Evolutionary conservation across 2,797 vertebrate species (phyloP).

Genomic region (Epinephelus coioides): DNA sequence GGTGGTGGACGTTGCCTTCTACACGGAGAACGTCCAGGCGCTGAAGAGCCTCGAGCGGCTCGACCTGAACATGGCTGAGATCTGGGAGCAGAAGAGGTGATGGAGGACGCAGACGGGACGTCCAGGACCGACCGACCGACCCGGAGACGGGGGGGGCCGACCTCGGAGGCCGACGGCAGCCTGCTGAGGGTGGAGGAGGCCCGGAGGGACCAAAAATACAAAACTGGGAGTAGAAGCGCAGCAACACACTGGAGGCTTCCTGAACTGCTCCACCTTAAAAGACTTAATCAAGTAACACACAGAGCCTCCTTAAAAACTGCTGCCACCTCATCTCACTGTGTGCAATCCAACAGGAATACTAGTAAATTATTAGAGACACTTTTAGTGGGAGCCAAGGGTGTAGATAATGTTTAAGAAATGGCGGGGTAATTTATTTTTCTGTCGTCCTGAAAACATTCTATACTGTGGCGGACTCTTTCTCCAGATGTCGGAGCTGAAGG

Average conservation of each 20-base stretch:
- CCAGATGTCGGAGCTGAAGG: slow-evolving; percentile 13
- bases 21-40: slow-evolving; percentile 95
- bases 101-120: slow-evolving; percentile 55
- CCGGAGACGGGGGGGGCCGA: not conserved
- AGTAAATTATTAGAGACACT: slow-evolving; percentile 87
- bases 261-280: slow-evolving; percentile 47
- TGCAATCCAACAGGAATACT: slow-evolving; percentile 84
- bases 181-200: slow-evolving; percentile 14
- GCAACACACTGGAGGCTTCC: not conserved
- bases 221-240: slow-evolving; percentile 23
- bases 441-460: slow-evolving; percentile 77
- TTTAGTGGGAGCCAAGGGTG: slow-evolving; percentile 61
- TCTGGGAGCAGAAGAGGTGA: slow-evolving; percentile 99
- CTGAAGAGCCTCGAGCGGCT: slow-evolving; percentile 93
- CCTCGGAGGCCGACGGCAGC: not conserved
- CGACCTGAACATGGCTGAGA: slow-evolving; percentile 96
- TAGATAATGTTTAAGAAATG: slow-evolving; percentile 79
- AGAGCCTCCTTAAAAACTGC: slow-evolving; percentile 81
- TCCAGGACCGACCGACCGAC: not conserved
- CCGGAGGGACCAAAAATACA: slow-evolving; percentile 58
- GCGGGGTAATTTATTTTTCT: slow-evolving; percentile 88
- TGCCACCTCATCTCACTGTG: slow-evolving; percentile 83
- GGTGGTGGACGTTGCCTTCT: slow-evolving; percentile 97
- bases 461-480: slow-evolving; percentile 8
- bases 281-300: slow-evolving; percentile 69